Conservation (phyloP, 2,888 invertebrate species). For the Phania funesta region DNA sequence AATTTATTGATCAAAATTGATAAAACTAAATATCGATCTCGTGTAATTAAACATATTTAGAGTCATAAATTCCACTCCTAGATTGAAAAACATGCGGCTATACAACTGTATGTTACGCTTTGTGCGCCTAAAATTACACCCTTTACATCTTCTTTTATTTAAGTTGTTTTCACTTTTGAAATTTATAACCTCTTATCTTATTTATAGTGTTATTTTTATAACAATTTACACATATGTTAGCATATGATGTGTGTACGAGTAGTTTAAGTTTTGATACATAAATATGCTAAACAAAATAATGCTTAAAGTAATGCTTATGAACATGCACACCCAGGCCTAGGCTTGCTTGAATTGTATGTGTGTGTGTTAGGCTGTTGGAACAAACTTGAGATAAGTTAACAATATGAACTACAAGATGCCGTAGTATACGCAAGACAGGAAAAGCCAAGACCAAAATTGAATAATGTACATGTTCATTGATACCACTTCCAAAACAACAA, state of each 20-base stretch:
- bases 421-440: conserved; percentile 58
- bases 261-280: conserved; percentile 25
- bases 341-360: background rate
- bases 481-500: conserved; percentile 39
- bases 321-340: background rate
- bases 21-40: too few species aligned
- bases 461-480: conserved; percentile 65
- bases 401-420: conserved; percentile 60
- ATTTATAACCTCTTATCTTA: background rate
- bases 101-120: too few species aligned
- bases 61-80: too few species aligned
- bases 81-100: too few species aligned
- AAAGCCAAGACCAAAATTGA: conserved; percentile 64
- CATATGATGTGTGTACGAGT: conserved; percentile 39
- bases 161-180: background rate
- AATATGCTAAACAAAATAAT: conserved; percentile 6
- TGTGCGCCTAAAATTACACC: too few species aligned
- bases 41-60: too few species aligned
- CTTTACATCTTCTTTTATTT: background rate
- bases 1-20: too few species aligned
- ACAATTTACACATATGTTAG: background rate
- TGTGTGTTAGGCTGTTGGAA: conserved; percentile 25
- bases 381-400: conserved; percentile 51
- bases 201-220: conserved; percentile 1
- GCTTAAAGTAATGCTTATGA: background rate